Base-by-base conservation (phyloP, 1,140 invertebrate genomes). In the Campoletis sonorensis region DNA sequence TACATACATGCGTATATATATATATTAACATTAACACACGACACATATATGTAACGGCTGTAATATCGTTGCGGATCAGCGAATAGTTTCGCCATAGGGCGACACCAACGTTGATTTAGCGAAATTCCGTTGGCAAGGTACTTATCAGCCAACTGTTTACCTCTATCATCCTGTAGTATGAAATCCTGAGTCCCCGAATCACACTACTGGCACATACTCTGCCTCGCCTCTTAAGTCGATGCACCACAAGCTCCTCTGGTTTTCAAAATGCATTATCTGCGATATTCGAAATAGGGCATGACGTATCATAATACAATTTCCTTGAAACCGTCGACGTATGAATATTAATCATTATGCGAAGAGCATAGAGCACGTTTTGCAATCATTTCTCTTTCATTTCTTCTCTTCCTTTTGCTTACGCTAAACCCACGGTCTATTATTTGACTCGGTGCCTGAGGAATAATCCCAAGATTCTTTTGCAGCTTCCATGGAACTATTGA, bases 51-150 rank as follows among this genome's bases (percentile, higher is more conserved):
- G 15, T 49, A 26, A 75, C 11, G 0, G 23, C 45, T 18, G 1
- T 54, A 49, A 75, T 30, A 54, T 75, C 72, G 72, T 75, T 37
- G 13, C 26, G 45, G 49, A 75, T 54, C 49, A 54, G 3, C 3
- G 51, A 11, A 49, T 23, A 21, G 68, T 71, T 37, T 71, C 33
- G 4, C 18, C 68, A 15, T 40, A 2, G 18, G 33, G 30, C 30
- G 15, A n/a, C 30, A 37, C 68, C 18, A 68, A 27, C 78, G 81
- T 82, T 82, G 71, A 82, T 82, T 82, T 77, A 80, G 79, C 76
- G 81, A 83, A 81, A 83, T 83, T 83, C 79, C 79, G 76, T 83
- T 61, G 30, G 79, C 68, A 73, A 83, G 80, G 77, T 75, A 73
- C 67, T 79, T 58, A 58, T 58, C 54, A n/a, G 54, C 21, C 21